Percentiles rank a stretch among this genome's conserved stretches.
These are phyloP conservation scores for Crambe crambe DNA, from an alignment of 37 sponge, comb jelly and placozoan species.

Conservation along the genomic window DNA sequence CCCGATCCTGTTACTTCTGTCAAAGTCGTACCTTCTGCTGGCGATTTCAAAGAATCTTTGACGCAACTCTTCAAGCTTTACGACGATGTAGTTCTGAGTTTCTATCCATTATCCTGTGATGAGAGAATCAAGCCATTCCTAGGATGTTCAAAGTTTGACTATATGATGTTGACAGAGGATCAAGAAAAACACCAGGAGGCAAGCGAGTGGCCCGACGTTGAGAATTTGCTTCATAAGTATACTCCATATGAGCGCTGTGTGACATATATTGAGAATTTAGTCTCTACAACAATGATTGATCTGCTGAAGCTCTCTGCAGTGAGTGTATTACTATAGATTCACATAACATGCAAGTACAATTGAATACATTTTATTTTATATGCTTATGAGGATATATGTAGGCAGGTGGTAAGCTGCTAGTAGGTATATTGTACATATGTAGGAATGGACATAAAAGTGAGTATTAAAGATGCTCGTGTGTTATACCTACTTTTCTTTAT, in stretches of 20 bases:
- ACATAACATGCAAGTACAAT: background rate
- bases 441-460: background rate
- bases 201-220: conserved; percentile 3
- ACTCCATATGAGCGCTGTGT: conserved; percentile 16
- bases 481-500: background rate
- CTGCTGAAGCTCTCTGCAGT: conserved; percentile 8
- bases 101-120: conserved; percentile 38
- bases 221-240: conserved; percentile 14
- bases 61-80: conserved; percentile 9
- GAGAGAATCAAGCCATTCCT: conserved; percentile 18
- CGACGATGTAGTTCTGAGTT: conserved; percentile 30
- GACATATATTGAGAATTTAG: background rate
- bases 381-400: too few relatives aligned
- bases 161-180: conserved; percentile 39
- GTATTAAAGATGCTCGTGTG: background rate
- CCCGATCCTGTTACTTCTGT: conserved; percentile 1
- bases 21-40: conserved; percentile 30
- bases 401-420: too few relatives aligned
- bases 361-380: background rate
- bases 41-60: conserved; percentile 28
- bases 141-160: conserved; percentile 43
- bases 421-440: too few relatives aligned
- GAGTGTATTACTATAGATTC: background rate
- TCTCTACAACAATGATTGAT: conserved; percentile 9
- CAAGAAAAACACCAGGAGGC: conserved; percentile 10